Base-by-base conservation (phyloP, 2,797 vertebrate genomes). In the Apogon hyalosoma region DNA sequence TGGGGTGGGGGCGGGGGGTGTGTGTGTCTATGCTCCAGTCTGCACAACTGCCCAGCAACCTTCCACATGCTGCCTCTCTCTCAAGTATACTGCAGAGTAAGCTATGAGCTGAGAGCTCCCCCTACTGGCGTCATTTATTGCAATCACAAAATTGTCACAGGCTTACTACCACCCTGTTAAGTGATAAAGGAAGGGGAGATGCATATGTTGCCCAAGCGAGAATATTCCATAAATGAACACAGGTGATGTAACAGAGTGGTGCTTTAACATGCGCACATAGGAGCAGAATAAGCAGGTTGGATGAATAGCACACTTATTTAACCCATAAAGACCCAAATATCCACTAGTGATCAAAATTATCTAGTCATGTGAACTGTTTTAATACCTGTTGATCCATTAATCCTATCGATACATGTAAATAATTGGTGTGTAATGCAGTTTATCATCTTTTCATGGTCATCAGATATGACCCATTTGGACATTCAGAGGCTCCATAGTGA, bases 21-120 rank as follows among this genome's bases (percentile, higher is more conserved):
- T 21, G 57, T 2, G 19, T 3, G 11, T 39, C n/a, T 48, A 46
- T 60, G 11, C 42, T 54, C 9, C 58, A 61, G 68, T 70, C 80
- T 68, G 63, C 70, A 58, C 57, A 63, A 39, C 69, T 74, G 79
- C 74, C 82, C 84, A 75, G 75, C 74, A 87, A 77, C 76, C 58
- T 73, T 53, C 49, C 11, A 49, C 66, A 53, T 69, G 58, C 24
- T 10, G n/a, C 33, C 50, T 46, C 36, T 3, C 15, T 21, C 9
- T 1, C 33, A 36, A 13, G 28, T 36, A 60, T 41, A 51, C 39
- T 50, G 21, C 1, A 36, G 41, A 11, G 42, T 41, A 40, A 87
- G 82, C 46, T 62, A 62, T 92, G 94, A 94, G 87, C 81, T 95
- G 90, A 90, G 94, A 94, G 95, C 94, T 92, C 96, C 97, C 96